These are phyloP conservation scores for Euplagia quadripunctaria DNA, from an alignment of 2,888 invertebrate species.

Conservation along the genomic window DNA sequence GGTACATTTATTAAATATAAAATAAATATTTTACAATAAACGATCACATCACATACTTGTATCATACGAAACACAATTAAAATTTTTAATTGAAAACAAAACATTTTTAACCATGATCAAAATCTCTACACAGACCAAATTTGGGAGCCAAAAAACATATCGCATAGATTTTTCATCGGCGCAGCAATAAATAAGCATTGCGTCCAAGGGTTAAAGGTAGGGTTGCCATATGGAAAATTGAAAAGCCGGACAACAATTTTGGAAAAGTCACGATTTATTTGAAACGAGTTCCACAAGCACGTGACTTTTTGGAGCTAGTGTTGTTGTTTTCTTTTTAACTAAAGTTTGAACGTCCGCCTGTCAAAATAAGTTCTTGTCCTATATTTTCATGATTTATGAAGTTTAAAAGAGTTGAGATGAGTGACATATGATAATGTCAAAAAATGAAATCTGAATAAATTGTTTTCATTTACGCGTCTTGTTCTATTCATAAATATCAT, in stretches of 20 bases:
- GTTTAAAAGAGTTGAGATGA: no score
- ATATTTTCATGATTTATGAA: no score
- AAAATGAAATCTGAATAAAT: no score
- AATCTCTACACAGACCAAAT: conserved; percentile 20
- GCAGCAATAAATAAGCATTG: conserved; percentile 67
- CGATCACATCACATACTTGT: not conserved
- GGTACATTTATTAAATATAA: no score
- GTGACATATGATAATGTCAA: no score
- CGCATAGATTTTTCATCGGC: conserved; percentile 69
- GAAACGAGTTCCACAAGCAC: not conserved
- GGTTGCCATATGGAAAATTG: conserved; percentile 56
- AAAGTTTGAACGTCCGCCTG: not conserved
- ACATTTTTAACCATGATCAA: conserved; percentile 3
- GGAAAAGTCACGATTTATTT: conserved; percentile 5
- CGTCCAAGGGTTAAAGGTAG: conserved; percentile 43
- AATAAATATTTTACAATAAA: no score
- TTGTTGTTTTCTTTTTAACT: not conserved
- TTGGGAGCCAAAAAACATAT: conserved; percentile 53
- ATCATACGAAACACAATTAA: not conserved
- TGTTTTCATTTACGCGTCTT: no score
- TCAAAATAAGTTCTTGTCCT: not conserved
- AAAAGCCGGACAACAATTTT: conserved; percentile 57
- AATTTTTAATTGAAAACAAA: not conserved
- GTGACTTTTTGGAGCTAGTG: not conserved
- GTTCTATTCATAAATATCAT: no score